phyloP scores from a whole-genome alignment of 2,113 vertebrate genomes.

The Prunella himalayana region DNA sequence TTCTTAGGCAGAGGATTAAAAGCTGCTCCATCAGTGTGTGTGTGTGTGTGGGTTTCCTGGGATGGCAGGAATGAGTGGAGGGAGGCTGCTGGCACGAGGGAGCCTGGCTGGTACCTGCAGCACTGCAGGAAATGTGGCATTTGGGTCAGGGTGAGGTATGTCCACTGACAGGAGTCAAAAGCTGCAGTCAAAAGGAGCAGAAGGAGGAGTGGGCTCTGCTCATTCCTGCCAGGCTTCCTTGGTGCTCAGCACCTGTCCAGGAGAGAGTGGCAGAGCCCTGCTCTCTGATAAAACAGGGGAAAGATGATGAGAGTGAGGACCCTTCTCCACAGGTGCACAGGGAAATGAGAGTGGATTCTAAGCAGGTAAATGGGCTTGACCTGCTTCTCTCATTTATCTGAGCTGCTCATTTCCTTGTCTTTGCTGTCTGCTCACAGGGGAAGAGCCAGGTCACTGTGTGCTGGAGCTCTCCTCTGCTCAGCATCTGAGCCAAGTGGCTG shows the following conservation, averaged over 20 bases:
- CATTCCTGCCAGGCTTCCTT: not conserved
- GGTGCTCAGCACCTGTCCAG: not conserved
- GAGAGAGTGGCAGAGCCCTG: not conserved
- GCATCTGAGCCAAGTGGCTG: not conserved
- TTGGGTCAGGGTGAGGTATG: not conserved
- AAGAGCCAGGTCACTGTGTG: not conserved
- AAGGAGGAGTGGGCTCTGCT: not conserved
- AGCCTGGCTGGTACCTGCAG: not conserved
- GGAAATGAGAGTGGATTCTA: not conserved
- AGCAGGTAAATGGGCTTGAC: not conserved
- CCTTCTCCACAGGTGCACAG: not conserved
- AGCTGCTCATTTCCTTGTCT: not conserved
- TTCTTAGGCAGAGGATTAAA: not conserved
- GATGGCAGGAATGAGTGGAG: not conserved
- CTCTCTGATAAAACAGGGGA: fast-evolving
- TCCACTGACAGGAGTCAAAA: not conserved
- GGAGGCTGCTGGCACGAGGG: not conserved
- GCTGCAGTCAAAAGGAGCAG: not conserved
- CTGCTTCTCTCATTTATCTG: not conserved
- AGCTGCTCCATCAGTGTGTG: not conserved
- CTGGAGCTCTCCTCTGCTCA: not conserved
- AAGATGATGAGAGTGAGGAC: not conserved
- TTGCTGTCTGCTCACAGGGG: not conserved
- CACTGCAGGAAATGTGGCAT: not conserved
- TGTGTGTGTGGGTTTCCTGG: fast-evolving